Base-by-base conservation (phyloP, 2,888 invertebrate species). In the Chromoteleia sp. region DNA sequence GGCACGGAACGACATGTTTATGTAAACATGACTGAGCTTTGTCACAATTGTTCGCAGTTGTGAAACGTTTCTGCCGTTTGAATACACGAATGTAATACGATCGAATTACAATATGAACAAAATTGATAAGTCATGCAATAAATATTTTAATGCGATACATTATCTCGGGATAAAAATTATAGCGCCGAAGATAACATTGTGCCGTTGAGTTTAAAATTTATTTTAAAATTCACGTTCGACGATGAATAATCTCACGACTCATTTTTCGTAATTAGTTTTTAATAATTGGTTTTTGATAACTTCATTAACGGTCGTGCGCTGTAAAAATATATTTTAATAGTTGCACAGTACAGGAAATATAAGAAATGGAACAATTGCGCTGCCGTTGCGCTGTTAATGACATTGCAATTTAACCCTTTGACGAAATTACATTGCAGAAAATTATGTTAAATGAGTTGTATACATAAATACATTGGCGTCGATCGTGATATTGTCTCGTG, bases 1-100 rank as follows among this genome's bases (percentile, higher is more conserved):
- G 1, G 39, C 12, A 43, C 12, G 17, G 5, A 36, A 19, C 19
- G 41, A 52, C 52, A 52, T 43, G 71, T 73, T 73, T 73, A 61
- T 73, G 54, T 43, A 73, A 73, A 73, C 73, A 73, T 73, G 73
- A 73, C 73, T 43, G 71, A 61, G 52, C 61, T 43, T 61, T 43
- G 61, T 61, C 54, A 54, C 43, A 43, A 52, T 73, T 41, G 61
- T 61, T 73, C 50, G 29, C 17, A 29, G 59, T 61, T 73, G 73
- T 25, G 73, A 61, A 73, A 73, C 43, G 43, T 54, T 52, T 43
- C 19, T 15, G 39, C 71, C 15, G 48, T 41, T 39, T 41, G 39
- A 59, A 50, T 59, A 15, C 41, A 14, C 12, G 43, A 61, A 12
- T 45, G 5, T 30, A 61, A 61, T 45, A 45, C 12, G 56, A 58